Conservation (phyloP, 2,113 vertebrate species). For the Ophthalmolycus amberensis region DNA sequence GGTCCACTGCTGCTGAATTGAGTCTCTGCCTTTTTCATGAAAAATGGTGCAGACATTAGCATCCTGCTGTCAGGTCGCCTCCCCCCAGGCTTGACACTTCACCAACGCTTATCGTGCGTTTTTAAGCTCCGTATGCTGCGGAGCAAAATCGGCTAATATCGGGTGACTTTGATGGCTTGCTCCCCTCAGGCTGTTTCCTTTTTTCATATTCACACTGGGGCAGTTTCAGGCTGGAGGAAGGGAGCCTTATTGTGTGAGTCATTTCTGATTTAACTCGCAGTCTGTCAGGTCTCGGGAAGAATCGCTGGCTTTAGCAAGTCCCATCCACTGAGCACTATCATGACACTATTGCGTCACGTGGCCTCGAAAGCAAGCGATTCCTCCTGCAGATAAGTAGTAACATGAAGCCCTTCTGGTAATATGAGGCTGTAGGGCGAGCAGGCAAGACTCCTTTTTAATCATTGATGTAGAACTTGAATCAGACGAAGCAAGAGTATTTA, state of each 20-base stretch:
- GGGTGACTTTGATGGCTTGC: constrained; percentile 59
- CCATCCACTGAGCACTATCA: constrained; percentile 24
- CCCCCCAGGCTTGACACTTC: constrained; percentile 39
- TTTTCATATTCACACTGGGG: constrained; percentile 54
- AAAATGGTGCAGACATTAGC: constrained; percentile 43
- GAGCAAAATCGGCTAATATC: constrained; percentile 36
- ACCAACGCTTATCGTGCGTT: constrained; percentile 3
- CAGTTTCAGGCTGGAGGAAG: constrained; percentile 41
- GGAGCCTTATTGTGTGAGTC: constrained; percentile 59
- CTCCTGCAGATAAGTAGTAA: constrained; percentile 37
- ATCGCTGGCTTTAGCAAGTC: constrained; percentile 51
- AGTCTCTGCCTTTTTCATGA: neutral
- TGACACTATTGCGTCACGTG: constrained; percentile 29
- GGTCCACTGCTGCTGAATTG: constrained; percentile 20
- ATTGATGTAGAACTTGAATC: constrained; percentile 7
- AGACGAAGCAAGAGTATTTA: constrained; percentile 1
- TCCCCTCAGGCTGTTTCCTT: constrained; percentile 53
- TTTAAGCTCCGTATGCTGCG: constrained; percentile 46
- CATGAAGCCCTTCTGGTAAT: constrained; percentile 34
- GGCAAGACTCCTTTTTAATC: constrained; percentile 1
- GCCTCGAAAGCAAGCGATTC: constrained; percentile 29
- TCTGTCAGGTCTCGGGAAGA: constrained; percentile 49
- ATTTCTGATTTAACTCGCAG: constrained; percentile 42
- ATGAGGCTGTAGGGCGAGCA: constrained; percentile 13
- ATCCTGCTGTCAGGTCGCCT: constrained; percentile 34